phyloP scores from a whole-genome alignment of 2,888 invertebrate species.

The Phrixothrix hirtus region DNA sequence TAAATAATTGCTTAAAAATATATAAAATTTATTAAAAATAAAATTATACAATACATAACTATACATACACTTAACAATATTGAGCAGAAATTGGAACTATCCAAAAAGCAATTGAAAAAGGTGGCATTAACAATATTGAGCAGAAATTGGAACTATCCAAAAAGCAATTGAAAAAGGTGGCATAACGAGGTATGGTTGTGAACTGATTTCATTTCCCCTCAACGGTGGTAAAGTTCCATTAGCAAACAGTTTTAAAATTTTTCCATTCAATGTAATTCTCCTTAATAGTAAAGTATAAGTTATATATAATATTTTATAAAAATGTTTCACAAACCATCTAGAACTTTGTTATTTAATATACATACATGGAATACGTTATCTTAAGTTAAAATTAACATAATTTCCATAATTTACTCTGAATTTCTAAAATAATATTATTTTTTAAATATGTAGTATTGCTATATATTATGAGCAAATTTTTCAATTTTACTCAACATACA shows the following conservation, averaged over 20 bases:
- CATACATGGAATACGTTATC: no score
- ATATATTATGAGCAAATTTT: no score
- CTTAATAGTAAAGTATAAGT: constrained; percentile 49
- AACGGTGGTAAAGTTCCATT: constrained; percentile 61
- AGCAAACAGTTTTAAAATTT: constrained; percentile 57
- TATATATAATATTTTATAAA: neutral
- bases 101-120: constrained; percentile 69
- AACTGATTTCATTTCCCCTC: constrained; percentile 56
- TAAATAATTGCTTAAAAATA: no score
- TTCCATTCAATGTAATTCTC: constrained; percentile 63
- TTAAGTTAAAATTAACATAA: no score
- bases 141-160: constrained; percentile 59
- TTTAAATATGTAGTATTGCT: no score
- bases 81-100: constrained; percentile 52
- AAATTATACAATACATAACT: constrained; percentile 1
- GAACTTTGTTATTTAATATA: no score
- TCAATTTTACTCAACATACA: no score
- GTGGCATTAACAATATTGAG: constrained; percentile 54
- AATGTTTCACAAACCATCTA: neutral
- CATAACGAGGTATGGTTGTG: constrained; percentile 59
- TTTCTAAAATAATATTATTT: no score
- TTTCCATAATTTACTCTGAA: no score
- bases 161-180: constrained; percentile 69
- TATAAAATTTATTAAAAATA: neutral
- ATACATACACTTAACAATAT: neutral